Conservation (phyloP, 2,113 vertebrate species). For the Morone saxatilis region DNA sequence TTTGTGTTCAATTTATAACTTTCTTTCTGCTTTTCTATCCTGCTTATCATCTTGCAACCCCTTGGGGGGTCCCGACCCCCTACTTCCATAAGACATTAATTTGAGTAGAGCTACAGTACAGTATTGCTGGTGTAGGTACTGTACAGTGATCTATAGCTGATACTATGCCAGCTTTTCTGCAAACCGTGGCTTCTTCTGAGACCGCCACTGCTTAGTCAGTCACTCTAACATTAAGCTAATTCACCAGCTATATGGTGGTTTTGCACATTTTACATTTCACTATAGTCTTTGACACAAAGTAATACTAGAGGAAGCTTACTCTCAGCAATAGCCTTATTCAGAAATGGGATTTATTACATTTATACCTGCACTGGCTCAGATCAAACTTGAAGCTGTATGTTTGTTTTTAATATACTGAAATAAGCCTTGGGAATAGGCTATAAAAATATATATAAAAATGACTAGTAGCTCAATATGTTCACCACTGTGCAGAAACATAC, state of each 20-base stretch:
- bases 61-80: neutral
- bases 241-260: conserved; percentile 39
- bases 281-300: conserved; percentile 28
- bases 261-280: conserved; percentile 59
- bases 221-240: conserved; percentile 71
- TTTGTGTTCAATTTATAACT: neutral
- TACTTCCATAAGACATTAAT: neutral
- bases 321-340: conserved; percentile 53
- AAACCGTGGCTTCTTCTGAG: conserved; percentile 48
- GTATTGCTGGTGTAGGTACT: conserved; percentile 35
- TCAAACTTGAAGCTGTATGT: conserved; percentile 17
- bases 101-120: neutral
- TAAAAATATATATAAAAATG: conserved; percentile 21
- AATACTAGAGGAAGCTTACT: conserved; percentile 13
- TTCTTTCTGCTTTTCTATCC: neutral
- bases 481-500: neutral
- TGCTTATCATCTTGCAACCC: neutral
- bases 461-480: conserved; percentile 19
- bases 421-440: conserved; percentile 22
- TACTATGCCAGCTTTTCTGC: conserved; percentile 63
- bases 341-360: conserved; percentile 29
- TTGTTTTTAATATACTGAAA: conserved; percentile 45
- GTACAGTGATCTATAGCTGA: conserved; percentile 56
- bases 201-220: conserved; percentile 70
- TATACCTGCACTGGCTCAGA: neutral